Percentiles rank a stretch among this genome's conserved stretches.
Evolutionary conservation across 2,113 vertebrate genomes (phyloP).

Genomic region (Lipotes vexillifer): DNA sequence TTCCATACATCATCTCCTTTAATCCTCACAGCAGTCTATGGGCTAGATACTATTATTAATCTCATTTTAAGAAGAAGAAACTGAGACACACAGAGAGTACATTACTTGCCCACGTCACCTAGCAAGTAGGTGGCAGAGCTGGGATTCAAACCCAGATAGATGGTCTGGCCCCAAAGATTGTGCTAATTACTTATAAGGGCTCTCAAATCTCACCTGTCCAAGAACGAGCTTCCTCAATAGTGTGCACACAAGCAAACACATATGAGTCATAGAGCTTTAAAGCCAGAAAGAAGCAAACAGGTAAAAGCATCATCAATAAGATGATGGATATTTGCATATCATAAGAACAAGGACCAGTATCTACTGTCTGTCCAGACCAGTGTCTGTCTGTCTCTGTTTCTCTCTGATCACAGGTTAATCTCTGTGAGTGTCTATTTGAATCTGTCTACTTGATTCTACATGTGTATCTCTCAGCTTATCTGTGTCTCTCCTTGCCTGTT

Average conservation of each 20-base stretch:
- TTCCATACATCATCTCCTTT: not conserved
- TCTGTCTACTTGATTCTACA: not conserved
- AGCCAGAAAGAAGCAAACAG: not conserved
- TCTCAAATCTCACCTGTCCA: not conserved
- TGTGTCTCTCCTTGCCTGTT: not conserved
- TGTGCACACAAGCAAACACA: not conserved
- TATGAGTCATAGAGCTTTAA: not conserved
- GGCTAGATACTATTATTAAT: not conserved
- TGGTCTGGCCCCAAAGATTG: not conserved
- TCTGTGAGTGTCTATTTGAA: not conserved
- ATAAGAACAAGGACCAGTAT: not conserved
- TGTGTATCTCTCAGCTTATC: not conserved
- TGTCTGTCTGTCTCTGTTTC: not conserved
- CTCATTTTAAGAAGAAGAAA: not conserved
- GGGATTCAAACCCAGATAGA: not conserved
- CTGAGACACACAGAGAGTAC: fast-evolving
- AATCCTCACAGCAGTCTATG: not conserved
- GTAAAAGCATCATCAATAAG: not conserved
- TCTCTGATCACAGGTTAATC: not conserved
- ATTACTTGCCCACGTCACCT: not conserved
- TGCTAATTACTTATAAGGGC: not conserved
- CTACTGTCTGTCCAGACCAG: not conserved
- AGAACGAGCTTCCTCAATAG: not conserved
- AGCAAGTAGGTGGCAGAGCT: not conserved
- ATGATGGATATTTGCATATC: not conserved